phyloP scores from a whole-genome alignment of 1,140 invertebrate genomes.

The Drosophila guanche region DNA sequence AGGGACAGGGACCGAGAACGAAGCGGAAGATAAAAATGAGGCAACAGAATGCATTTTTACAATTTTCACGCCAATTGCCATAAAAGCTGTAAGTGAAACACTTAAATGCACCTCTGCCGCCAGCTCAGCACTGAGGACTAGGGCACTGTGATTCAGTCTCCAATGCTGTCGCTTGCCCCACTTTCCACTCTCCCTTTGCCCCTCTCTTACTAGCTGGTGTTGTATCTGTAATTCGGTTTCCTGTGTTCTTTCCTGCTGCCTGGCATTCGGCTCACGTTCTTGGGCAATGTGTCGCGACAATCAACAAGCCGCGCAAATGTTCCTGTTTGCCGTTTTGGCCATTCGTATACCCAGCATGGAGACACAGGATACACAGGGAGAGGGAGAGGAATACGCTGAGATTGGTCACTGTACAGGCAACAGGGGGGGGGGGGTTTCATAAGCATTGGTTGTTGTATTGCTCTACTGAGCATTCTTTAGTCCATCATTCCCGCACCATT shows the following conservation, averaged over 20 bases:
- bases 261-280: constrained; percentile 71
- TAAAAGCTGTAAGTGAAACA: constrained; percentile 81
- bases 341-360: constrained; percentile 41
- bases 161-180: not conserved
- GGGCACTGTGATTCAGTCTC: constrained; percentile 41
- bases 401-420: not conserved
- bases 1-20: constrained; percentile 3
- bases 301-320: constrained; percentile 67
- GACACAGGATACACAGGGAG: not conserved
- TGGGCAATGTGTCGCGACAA: constrained; percentile 78
- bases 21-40: constrained; percentile 38
- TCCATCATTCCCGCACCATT: constrained; percentile 17
- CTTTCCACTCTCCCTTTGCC: constrained; percentile 1
- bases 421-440: too few relatives aligned
- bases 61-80: constrained; percentile 81
- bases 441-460: too few relatives aligned
- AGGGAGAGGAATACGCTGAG: not conserved
- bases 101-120: constrained; percentile 62
- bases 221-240: constrained; percentile 12
- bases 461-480: constrained; percentile 25
- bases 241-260: constrained; percentile 32
- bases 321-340: constrained; percentile 18
- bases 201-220: not conserved
- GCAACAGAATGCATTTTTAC: constrained; percentile 73
- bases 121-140: constrained; percentile 32